Evolutionary conservation across 2,888 invertebrate genomes (phyloP).

Genomic region (Phortica magna): DNA sequence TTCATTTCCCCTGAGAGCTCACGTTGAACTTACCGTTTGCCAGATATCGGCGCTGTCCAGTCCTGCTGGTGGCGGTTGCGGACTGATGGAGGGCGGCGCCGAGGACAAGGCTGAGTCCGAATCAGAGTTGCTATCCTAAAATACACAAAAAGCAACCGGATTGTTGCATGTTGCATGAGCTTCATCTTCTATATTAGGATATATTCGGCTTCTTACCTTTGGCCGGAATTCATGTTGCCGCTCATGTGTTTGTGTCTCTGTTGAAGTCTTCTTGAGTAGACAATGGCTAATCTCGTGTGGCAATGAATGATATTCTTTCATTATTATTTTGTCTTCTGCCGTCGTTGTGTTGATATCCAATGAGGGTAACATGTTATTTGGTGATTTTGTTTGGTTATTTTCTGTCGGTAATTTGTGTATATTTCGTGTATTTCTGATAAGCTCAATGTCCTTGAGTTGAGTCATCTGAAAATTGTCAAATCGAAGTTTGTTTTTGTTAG

Average conservation of each 20-base stretch:
- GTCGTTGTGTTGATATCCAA: slow-evolving; percentile 24
- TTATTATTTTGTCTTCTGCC: not conserved
- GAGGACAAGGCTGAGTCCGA: slow-evolving; percentile 85
- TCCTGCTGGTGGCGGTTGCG: slow-evolving; percentile 80
- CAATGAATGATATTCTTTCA: slow-evolving; percentile 50
- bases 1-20: not conserved
- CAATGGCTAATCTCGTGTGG: slow-evolving; percentile 63
- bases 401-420: slow-evolving; percentile 62
- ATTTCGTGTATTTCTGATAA: slow-evolving; percentile 75
- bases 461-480: slow-evolving; percentile 78
- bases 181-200: not conserved
- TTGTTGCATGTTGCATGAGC: not conserved
- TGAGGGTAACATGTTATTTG: slow-evolving; percentile 23
- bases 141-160: slow-evolving; percentile 2
- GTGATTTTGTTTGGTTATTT: slow-evolving; percentile 31
- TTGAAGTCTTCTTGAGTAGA: slow-evolving; percentile 35
- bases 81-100: slow-evolving; percentile 84
- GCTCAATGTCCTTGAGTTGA: slow-evolving; percentile 80
- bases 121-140: slow-evolving; percentile 79
- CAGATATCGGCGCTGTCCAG: slow-evolving; percentile 76
- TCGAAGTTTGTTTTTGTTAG: not conserved
- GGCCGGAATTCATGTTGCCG: slow-evolving; percentile 64
- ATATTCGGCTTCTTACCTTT: slow-evolving; percentile 63
- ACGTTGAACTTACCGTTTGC: slow-evolving; percentile 75
- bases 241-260: slow-evolving; percentile 33